Conservation (phyloP, 2,888 invertebrate genomes). For the Hanleya hanleyi region DNA sequence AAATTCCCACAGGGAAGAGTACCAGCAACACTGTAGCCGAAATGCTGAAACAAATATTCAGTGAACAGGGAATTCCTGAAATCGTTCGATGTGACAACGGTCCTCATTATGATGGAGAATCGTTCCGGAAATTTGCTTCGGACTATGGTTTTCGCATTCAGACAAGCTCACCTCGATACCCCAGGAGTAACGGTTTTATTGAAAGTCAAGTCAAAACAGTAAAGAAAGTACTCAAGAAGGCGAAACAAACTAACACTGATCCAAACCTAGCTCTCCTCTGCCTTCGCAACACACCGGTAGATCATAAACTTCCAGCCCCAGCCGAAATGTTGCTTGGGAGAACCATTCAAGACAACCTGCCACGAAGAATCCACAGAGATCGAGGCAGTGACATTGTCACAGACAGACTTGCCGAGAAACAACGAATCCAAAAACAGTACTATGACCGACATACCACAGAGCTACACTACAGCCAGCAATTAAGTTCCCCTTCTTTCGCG, state of each 20-base stretch:
- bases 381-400: background rate
- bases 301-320: conserved; percentile 6
- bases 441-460: too few relatives aligned
- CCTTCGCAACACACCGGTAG: background rate
- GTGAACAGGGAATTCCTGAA: conserved; percentile 30
- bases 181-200: conserved; percentile 7
- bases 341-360: conserved; percentile 5
- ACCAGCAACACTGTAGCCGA: background rate
- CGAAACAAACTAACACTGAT: background rate
- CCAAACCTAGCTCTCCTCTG: conserved; percentile 9
- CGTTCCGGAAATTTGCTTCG: background rate
- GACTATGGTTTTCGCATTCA: background rate
- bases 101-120: conserved; percentile 22
- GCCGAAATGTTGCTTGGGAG: background rate
- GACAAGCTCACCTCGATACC: background rate
- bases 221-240: conserved; percentile 6
- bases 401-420: background rate
- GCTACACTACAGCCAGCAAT: too few relatives aligned
- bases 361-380: background rate
- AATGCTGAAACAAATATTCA: background rate
- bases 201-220: conserved; percentile 11
- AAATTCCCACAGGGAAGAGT: background rate
- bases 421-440: background rate
- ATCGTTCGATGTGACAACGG: conserved; percentile 36
- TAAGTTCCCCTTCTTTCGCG: too few relatives aligned